A percentile compares a stretch with the other conserved stretches of the same genome.
These are phyloP conservation scores for Arrhopalites spinosus DNA, from an alignment of 2,888 invertebrate species.

Conservation along the genomic window DNA sequence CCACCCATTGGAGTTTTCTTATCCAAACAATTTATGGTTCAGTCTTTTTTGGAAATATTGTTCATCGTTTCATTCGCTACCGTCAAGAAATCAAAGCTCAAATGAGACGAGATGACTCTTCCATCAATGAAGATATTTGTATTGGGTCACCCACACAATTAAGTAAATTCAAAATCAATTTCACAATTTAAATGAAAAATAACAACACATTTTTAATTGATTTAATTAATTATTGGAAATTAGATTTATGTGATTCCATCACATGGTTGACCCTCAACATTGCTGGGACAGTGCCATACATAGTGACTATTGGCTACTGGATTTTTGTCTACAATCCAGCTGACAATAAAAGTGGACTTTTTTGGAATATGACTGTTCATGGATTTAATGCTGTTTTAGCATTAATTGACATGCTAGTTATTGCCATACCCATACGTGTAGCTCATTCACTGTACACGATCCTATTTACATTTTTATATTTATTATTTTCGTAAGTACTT, in stretches of 20 bases:
- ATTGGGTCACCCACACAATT: not conserved
- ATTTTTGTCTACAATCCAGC: conserved; percentile 17
- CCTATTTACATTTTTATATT: conserved; percentile 7
- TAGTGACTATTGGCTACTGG: conserved; percentile 34
- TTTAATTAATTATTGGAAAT: too few species aligned
- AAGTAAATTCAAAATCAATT: too few species aligned
- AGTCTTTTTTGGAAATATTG: conserved; percentile 5
- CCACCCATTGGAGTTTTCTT: conserved; percentile 25
- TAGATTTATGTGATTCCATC: conserved; percentile 17
- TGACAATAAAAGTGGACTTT: not conserved
- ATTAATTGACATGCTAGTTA: conserved; percentile 25
- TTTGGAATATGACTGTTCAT: conserved; percentile 22
- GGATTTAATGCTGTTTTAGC: conserved; percentile 36
- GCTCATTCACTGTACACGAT: conserved; percentile 30
- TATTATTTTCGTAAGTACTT: conserved; percentile 25
- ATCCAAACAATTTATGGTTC: conserved; percentile 18
- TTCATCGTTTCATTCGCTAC: not conserved
- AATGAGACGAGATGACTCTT: not conserved
- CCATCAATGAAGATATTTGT: not conserved
- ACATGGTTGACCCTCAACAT: conserved; percentile 29
- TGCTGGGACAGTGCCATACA: conserved; percentile 22
- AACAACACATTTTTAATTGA: too few species aligned
- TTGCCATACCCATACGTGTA: conserved; percentile 29
- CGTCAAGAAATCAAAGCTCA: not conserved
- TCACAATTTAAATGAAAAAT: too few species aligned